Conservation (phyloP, 2,113 vertebrate species). For the Cynocephalus volans region DNA sequence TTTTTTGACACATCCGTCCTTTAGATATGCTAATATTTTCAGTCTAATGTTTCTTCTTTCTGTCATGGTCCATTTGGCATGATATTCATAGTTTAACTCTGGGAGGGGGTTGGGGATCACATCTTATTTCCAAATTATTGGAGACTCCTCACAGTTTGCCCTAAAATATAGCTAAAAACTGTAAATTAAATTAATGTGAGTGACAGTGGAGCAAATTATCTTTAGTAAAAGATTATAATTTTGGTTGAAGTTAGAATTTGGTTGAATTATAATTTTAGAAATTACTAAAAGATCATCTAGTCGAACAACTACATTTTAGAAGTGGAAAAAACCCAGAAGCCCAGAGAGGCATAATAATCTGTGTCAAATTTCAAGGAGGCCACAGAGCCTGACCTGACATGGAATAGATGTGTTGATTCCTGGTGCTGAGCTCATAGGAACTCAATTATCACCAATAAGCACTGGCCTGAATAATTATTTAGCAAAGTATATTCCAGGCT, state of each 20-base stretch:
- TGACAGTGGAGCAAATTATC: background rate
- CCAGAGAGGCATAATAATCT: background rate
- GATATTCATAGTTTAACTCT: constrained; percentile 12
- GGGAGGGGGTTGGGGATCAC: too few species aligned
- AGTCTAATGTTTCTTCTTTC: background rate
- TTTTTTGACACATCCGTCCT: background rate
- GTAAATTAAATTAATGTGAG: background rate
- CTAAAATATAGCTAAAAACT: background rate
- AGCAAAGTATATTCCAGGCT: background rate
- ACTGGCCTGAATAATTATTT: background rate
- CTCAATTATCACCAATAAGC: background rate
- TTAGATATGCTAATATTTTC: background rate
- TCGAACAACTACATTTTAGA: background rate
- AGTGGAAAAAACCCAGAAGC: background rate
- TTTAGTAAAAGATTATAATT: background rate
- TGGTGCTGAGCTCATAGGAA: background rate
- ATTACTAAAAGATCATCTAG: background rate
- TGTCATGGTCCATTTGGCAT: background rate
- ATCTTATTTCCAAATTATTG: constrained; percentile 9
- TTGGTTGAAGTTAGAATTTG: constrained; percentile 27
- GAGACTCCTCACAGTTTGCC: background rate
- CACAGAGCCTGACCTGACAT: background rate
- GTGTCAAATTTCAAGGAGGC: background rate
- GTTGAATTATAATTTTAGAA: background rate
- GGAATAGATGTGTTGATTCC: background rate